Conservation (phyloP, 2,888 invertebrate genomes). For the Amiota minor region DNA sequence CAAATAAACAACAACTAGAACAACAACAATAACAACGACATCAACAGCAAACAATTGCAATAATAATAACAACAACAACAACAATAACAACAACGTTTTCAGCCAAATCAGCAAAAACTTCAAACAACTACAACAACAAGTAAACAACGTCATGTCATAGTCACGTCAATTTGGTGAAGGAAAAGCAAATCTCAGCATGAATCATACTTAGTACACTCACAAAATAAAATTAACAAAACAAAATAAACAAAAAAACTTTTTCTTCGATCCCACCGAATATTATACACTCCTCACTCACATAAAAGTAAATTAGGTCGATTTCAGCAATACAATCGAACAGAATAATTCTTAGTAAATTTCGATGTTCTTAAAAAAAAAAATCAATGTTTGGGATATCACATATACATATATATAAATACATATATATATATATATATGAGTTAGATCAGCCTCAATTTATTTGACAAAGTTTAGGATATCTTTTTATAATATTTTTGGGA, state of each 20-base stretch:
- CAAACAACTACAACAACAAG: slow-evolving; percentile 28
- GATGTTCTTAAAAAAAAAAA: no score
- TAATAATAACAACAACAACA: slow-evolving; percentile 60
- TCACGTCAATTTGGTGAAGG: slow-evolving; percentile 62
- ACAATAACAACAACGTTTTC: slow-evolving; percentile 50
- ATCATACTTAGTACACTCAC: slow-evolving; percentile 47
- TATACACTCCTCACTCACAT: slow-evolving; percentile 6
- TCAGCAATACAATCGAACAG: no score
- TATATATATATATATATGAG: no score
- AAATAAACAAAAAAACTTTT: no score
- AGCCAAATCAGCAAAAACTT: slow-evolving; percentile 24
- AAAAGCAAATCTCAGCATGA: slow-evolving; percentile 57
- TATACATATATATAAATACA: no score
- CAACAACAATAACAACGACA: slow-evolving; percentile 49
- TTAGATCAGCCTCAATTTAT: no score
- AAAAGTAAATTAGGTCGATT: no score
- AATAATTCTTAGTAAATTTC: no score
- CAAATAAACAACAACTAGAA: slow-evolving; percentile 43
- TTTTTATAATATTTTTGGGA: no score
- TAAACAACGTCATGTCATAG: slow-evolving; percentile 65
- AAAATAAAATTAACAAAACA: no score
- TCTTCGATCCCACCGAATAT: slow-evolving; percentile 36
- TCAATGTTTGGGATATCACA: no score
- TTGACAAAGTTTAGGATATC: no score
- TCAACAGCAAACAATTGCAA: slow-evolving; percentile 31